phyloP scores from a whole-genome alignment of 2,797 vertebrate genomes.

The Pipistrellus nathusii region DNA sequence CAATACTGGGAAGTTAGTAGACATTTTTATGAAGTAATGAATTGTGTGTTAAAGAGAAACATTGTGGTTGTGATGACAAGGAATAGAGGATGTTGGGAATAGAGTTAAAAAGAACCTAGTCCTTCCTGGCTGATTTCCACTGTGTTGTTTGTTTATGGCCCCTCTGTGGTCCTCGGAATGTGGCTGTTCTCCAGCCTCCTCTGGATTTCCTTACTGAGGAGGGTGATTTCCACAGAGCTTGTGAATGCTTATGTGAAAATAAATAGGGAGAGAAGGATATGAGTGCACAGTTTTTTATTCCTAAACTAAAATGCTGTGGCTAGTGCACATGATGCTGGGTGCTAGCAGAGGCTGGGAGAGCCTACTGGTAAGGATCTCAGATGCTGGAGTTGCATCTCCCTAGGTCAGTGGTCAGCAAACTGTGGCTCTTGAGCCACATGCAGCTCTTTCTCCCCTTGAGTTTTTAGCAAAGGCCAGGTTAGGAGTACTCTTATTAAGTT shows the following conservation, averaged over 20 bases:
- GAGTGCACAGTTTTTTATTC: background rate
- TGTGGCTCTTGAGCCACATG: too few species aligned
- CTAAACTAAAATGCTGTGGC: background rate
- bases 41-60: background rate
- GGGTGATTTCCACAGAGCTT: background rate
- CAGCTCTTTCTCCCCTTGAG: too few species aligned
- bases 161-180: background rate
- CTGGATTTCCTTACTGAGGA: conserved; percentile 42
- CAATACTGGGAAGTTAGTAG: background rate
- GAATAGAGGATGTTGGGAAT: background rate
- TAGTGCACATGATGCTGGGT: background rate
- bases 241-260: conserved; percentile 30
- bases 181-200: conserved; percentile 2
- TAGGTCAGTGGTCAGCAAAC: background rate
- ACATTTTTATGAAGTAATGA: background rate
- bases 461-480: too few species aligned
- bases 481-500: too few species aligned
- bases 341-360: background rate
- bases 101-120: background rate
- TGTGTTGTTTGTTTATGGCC: background rate
- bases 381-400: background rate
- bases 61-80: background rate
- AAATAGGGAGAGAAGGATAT: background rate
- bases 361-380: background rate
- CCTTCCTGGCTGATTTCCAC: background rate